Evolutionary conservation across 30 jellyfish, hydroid and myxozoan species (phyloP).

Genomic region (Hydra vulgaris): DNA sequence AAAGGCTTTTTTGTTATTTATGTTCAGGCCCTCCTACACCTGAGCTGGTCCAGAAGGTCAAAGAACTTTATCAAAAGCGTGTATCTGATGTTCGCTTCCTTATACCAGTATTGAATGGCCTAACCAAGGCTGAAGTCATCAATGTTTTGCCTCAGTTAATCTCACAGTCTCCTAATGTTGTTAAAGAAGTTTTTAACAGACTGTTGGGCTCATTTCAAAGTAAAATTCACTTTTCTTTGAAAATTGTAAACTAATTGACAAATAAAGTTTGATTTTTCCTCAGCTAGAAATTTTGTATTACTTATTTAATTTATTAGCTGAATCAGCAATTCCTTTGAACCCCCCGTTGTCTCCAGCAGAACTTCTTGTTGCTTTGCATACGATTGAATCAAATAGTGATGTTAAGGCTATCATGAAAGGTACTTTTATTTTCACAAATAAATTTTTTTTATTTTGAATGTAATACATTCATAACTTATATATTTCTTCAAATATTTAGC

Average conservation of each 20-base stretch:
- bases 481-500: constrained; percentile 51
- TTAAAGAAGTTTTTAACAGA: constrained; percentile 94
- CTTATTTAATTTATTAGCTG: too few species aligned
- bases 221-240: constrained; percentile 30
- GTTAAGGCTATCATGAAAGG: constrained; percentile 97
- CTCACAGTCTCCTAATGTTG: constrained; percentile 96
- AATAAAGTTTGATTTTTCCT: too few species aligned
- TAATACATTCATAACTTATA: neutral
- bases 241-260: too few species aligned
- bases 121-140: constrained; percentile 69
- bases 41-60: constrained; percentile 84
- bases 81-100: constrained; percentile 95
- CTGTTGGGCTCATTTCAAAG: constrained; percentile 83
- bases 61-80: constrained; percentile 88
- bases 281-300: too few species aligned
- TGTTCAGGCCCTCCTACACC: constrained; percentile 80
- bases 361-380: constrained; percentile 81
- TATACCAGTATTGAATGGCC: constrained; percentile 92
- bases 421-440: constrained; percentile 10
- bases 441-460: neutral
- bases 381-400: constrained; percentile 77
- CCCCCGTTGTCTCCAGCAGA: constrained; percentile 93
- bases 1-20: neutral
- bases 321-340: constrained; percentile 28
- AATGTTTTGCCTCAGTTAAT: constrained; percentile 81